phyloP scores from a whole-genome alignment of 2,888 invertebrate genomes.

The Cristatella mucedo region DNA sequence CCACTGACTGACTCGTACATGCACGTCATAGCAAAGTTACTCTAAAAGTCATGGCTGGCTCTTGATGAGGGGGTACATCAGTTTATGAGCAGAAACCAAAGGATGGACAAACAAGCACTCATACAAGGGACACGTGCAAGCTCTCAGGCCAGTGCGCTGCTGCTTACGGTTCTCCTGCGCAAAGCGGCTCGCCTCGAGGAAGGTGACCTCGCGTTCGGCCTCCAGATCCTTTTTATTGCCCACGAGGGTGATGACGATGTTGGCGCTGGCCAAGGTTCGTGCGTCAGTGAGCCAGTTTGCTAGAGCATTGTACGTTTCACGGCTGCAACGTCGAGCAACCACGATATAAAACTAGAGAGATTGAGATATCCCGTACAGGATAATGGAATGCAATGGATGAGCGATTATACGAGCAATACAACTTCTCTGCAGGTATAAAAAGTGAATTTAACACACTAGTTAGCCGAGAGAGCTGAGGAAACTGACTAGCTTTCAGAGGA shows the following conservation, averaged over 20 bases:
- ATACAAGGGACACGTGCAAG: too few relatives aligned
- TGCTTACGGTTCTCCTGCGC: slow-evolving; percentile 67
- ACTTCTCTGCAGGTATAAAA: too few relatives aligned
- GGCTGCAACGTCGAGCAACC: slow-evolving; percentile 24
- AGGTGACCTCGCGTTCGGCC: slow-evolving; percentile 62
- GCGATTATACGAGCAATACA: background rate
- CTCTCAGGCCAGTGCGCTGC: too few relatives aligned
- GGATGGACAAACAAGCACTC: too few relatives aligned
- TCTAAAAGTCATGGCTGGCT: too few relatives aligned
- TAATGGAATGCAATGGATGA: background rate
- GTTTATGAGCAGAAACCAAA: too few relatives aligned
- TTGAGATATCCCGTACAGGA: background rate
- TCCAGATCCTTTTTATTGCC: slow-evolving; percentile 70
- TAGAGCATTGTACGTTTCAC: slow-evolving; percentile 43
- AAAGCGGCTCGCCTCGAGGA: slow-evolving; percentile 64
- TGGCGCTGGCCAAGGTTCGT: slow-evolving; percentile 60
- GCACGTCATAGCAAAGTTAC: too few relatives aligned
- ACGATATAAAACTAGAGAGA: slow-evolving; percentile 1
- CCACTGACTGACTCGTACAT: too few relatives aligned
- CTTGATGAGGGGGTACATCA: too few relatives aligned
- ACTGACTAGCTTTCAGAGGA: too few relatives aligned
- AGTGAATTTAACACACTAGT: too few relatives aligned
- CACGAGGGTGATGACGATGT: slow-evolving; percentile 61
- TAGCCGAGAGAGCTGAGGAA: too few relatives aligned
- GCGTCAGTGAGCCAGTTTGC: slow-evolving; percentile 56